Conservation (phyloP, 2,888 invertebrate genomes). For the Andrena minutula region DNA sequence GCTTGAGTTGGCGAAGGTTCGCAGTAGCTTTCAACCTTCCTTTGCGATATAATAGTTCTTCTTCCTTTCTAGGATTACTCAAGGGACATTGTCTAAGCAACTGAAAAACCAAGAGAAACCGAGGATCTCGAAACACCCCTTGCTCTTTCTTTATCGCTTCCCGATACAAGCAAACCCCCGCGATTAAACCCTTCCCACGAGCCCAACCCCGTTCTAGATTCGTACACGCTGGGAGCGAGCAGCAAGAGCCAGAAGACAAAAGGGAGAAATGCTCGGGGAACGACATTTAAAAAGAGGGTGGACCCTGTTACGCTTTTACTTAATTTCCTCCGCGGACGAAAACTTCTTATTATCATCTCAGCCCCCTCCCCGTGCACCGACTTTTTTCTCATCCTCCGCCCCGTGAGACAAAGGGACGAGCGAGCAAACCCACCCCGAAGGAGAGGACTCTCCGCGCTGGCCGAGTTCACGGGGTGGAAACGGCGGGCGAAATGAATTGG, state of each 20-base stretch:
- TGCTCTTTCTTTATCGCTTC: slow-evolving; percentile 34
- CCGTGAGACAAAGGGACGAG: slow-evolving; percentile 79
- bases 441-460: slow-evolving; percentile 42
- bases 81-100: neutral
- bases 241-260: slow-evolving; percentile 31
- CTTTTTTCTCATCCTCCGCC: slow-evolving; percentile 62
- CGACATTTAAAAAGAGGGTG: slow-evolving; percentile 51
- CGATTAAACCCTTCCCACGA: slow-evolving; percentile 39
- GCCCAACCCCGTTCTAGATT: neutral
- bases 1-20: neutral
- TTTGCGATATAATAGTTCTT: neutral
- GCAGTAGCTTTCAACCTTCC: neutral
- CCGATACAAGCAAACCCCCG: slow-evolving; percentile 17
- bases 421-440: slow-evolving; percentile 40
- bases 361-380: slow-evolving; percentile 66
- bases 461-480: slow-evolving; percentile 76
- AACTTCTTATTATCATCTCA: slow-evolving; percentile 80
- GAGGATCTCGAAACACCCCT: neutral
- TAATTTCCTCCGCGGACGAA: slow-evolving; percentile 80
- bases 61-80: neutral
- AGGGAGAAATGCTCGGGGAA: slow-evolving; percentile 20
- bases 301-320: slow-evolving; percentile 69
- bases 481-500: slow-evolving; percentile 83
- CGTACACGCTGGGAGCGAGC: slow-evolving; percentile 18
- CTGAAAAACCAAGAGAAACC: neutral